phyloP scores from a whole-genome alignment of 2,113 vertebrate genomes.

The Cricetomys ansorgei region DNA sequence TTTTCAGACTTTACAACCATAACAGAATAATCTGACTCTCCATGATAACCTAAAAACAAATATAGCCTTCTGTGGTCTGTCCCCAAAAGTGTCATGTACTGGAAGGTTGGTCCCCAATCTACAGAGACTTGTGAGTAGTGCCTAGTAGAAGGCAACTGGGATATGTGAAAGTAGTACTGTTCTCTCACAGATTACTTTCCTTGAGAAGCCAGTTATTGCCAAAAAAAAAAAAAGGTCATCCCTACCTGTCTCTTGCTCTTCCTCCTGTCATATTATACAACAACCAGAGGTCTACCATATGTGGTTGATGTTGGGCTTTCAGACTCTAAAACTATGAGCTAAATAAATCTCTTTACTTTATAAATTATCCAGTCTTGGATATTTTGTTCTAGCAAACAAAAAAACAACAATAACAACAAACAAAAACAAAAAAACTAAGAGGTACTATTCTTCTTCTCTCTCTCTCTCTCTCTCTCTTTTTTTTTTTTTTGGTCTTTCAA shows the following conservation, averaged over 20 bases:
- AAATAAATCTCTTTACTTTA: not conserved
- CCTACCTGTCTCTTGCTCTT: not conserved
- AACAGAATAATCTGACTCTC: slow-evolving; percentile 2
- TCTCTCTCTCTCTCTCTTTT: no score
- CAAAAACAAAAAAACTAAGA: no score
- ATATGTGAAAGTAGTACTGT: not conserved
- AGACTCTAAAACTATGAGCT: not conserved
- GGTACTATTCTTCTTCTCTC: no score
- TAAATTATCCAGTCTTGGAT: not conserved
- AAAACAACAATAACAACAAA: no score
- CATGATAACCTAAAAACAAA: slow-evolving; percentile 42
- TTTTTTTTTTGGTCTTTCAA: no score
- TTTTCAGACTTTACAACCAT: not conserved
- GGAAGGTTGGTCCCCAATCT: not conserved
- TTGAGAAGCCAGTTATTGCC: not conserved
- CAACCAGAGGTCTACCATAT: not conserved
- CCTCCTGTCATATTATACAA: not conserved
- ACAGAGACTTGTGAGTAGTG: not conserved
- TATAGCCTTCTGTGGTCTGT: not conserved
- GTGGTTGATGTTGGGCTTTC: not conserved
- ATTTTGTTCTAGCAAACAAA: not conserved
- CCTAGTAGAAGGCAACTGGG: not conserved
- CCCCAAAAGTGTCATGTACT: not conserved
- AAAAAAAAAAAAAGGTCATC: not conserved
- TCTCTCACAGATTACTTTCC: not conserved